phyloP scores from a whole-genome alignment of 1,140 invertebrate species.

The Anastatus disparis region DNA sequence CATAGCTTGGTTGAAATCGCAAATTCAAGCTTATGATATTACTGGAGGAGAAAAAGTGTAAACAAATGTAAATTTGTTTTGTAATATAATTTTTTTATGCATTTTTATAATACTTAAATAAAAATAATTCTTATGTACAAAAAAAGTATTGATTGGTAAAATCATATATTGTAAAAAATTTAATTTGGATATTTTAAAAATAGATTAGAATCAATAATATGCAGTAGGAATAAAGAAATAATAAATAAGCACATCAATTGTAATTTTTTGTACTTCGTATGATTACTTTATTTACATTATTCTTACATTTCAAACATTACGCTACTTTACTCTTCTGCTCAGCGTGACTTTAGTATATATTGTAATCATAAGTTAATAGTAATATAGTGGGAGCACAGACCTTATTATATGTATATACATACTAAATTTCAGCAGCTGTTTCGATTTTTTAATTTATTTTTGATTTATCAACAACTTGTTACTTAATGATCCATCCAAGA shows the following conservation, averaged over 20 bases:
- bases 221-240: neutral
- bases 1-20: slow-evolving; percentile 71
- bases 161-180: neutral
- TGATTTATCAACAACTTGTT: neutral
- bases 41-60: slow-evolving; percentile 11
- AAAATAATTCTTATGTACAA: neutral
- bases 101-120: neutral
- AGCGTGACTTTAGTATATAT: slow-evolving; percentile 47
- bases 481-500: neutral
- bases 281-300: slow-evolving; percentile 52
- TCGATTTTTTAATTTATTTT: slow-evolving; percentile 6
- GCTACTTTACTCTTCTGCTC: slow-evolving; percentile 48
- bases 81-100: neutral
- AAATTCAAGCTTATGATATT: slow-evolving; percentile 18
- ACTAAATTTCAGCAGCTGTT: slow-evolving; percentile 7
- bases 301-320: slow-evolving; percentile 52
- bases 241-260: neutral
- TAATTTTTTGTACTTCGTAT: slow-evolving; percentile 28
- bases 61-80: neutral
- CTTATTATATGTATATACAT: slow-evolving; percentile 46
- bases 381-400: slow-evolving; percentile 50
- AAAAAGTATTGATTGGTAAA: neutral
- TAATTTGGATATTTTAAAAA: neutral
- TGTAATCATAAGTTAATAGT: slow-evolving; percentile 48
- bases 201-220: neutral